These are phyloP conservation scores for Dreissena rostriformis DNA, from an alignment of 1,140 invertebrate genomes.

Conservation along the genomic window DNA sequence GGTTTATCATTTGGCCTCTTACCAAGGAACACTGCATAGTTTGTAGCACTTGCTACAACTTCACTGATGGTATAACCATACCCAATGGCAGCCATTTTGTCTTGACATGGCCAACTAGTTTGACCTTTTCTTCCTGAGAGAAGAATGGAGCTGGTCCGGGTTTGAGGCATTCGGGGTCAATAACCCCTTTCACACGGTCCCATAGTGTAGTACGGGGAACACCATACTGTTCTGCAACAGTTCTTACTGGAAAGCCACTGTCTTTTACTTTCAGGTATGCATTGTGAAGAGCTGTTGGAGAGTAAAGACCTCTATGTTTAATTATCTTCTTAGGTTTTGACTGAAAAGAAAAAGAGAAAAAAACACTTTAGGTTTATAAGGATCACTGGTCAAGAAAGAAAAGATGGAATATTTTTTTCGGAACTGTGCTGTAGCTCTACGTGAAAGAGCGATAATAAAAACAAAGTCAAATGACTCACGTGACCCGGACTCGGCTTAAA, in stretches of 20 bases:
- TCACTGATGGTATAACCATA: constrained; percentile 52
- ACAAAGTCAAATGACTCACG: too few species aligned
- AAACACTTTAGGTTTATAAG: too few species aligned
- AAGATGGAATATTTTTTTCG: too few species aligned
- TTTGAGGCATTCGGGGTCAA: constrained; percentile 7
- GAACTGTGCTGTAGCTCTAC: too few species aligned
- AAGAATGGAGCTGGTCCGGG: constrained; percentile 19
- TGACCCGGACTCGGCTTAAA: too few species aligned
- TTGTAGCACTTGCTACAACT: constrained; percentile 8
- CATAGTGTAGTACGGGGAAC: neutral
- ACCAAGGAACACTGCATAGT: constrained; percentile 19
- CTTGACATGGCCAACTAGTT: neutral
- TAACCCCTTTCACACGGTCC: constrained; percentile 15
- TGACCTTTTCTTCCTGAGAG: constrained; percentile 18
- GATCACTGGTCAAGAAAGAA: too few species aligned
- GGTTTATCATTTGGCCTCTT: constrained; percentile 39
- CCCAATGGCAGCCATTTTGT: constrained; percentile 39
- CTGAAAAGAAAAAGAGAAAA: too few species aligned
- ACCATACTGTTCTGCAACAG: constrained; percentile 22
- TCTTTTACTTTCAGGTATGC: constrained; percentile 20
- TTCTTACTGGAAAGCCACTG: constrained; percentile 24
- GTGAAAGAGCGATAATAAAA: too few species aligned
- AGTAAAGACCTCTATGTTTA: too few species aligned
- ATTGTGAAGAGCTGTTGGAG: constrained; percentile 20
- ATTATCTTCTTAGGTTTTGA: too few species aligned